These are phyloP conservation scores for Sula dactylatra DNA, from an alignment of 2,113 vertebrate species.

Conservation along the genomic window DNA sequence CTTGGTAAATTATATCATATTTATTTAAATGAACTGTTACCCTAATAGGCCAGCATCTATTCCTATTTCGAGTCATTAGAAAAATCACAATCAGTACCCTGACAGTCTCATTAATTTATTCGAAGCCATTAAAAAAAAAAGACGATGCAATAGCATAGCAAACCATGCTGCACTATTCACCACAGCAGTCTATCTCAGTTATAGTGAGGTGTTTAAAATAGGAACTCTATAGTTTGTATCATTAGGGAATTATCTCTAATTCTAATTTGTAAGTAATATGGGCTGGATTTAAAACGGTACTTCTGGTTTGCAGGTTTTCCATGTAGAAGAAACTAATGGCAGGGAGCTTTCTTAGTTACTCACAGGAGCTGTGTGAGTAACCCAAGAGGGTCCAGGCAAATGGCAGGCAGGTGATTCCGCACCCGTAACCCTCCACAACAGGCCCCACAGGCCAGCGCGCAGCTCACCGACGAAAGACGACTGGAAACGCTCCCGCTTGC, in stretches of 20 bases:
- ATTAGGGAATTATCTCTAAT: not conserved
- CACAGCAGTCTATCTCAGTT: not conserved
- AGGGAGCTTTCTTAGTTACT: not conserved
- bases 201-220: not conserved
- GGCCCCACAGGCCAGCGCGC: not conserved
- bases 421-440: no score
- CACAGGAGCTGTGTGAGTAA: not conserved
- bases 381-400: not conserved
- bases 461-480: not conserved
- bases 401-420: not conserved
- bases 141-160: not conserved
- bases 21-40: conserved; percentile 8
- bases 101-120: not conserved
- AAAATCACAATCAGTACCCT: not conserved
- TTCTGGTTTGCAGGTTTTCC: not conserved
- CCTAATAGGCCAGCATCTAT: not conserved
- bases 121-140: not conserved
- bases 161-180: not conserved
- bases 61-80: not conserved
- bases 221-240: not conserved
- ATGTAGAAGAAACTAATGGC: fast-evolving
- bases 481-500: not conserved
- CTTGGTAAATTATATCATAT: not conserved
- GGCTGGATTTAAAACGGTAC: not conserved
- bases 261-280: not conserved